Evolutionary conservation across 2,888 invertebrate species (phyloP), one percentile per base, ranked within the genome.

Genomic region (Metalampra italica): DNA sequence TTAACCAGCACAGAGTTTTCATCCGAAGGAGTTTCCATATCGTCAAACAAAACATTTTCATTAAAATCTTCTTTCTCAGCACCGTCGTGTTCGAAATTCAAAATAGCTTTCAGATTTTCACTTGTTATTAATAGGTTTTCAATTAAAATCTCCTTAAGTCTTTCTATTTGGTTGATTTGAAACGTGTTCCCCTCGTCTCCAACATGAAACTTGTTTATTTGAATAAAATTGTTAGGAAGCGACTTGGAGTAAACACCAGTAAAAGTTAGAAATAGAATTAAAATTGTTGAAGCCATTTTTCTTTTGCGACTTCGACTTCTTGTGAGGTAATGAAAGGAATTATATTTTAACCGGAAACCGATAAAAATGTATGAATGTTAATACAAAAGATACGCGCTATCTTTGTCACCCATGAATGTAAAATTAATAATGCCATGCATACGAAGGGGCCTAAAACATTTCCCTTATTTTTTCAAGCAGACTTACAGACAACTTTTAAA

Each of bases 41-140:
- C 47, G 7, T 38, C 39, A 7, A 40, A 3, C 14, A 38, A 34
- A 40, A n/a, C 4, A 11, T 44, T 11, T 13, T 47, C 54, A 7
- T 48, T 8, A 9, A 50, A 30, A n/a, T 55, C 15, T 14, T 46
- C 53, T 7, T 48, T 8, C 9, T 50, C 34, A 11, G 53, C 15
- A 15, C 37, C 50, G 11, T 53, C 46, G 1, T 36, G 56, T 59
- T 66, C 68, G 54, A 57, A 54, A 50, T 64, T 62, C 12, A 65
- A 47, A 45, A 69, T 51, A 0, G 60, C 32, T 53, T 64, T 66
- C 1, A 72, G 56, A 56, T 60, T 64, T n/a, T 69, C 62, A 50
- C 65, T 68, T 29, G 72, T 58, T 12, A 57, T 40, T 43, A 71
- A 56, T 1, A 71, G 50, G 47, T 69, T 61, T 47, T 68, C 52